Evolutionary conservation across 1,140 invertebrate genomes (phyloP).

Genomic region (Teleogryllus occipitalis): DNA sequence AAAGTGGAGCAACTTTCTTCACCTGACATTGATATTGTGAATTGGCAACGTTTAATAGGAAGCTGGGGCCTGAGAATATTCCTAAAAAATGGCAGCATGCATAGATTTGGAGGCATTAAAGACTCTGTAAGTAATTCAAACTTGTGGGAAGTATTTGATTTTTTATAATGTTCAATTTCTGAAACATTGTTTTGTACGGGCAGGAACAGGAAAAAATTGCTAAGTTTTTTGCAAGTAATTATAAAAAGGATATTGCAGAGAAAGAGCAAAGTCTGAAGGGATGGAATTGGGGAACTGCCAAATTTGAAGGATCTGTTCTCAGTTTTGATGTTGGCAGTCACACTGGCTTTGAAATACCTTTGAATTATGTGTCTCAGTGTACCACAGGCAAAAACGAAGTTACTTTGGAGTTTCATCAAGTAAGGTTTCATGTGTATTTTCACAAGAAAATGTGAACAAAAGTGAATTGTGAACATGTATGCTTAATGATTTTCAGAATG

Average conservation of each 20-base stretch:
- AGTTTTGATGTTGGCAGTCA: conserved; percentile 86
- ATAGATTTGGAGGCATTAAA: conserved; percentile 90
- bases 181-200: not conserved
- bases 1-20: conserved; percentile 86
- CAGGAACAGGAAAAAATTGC: conserved; percentile 74
- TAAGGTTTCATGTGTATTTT: conserved; percentile 30
- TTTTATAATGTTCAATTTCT: not conserved
- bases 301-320: conserved; percentile 85
- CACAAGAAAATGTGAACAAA: not conserved
- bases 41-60: conserved; percentile 87
- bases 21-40: conserved; percentile 80
- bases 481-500: conserved; percentile 57
- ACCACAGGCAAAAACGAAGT: conserved; percentile 98
- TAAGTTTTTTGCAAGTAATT: conserved; percentile 78
- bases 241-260: conserved; percentile 77
- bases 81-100: conserved; percentile 80
- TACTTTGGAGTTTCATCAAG: conserved; percentile 94
- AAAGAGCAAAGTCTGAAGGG: conserved; percentile 93
- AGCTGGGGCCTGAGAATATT: conserved; percentile 84
- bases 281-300: conserved; percentile 98
- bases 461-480: not conserved
- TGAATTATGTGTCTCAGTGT: conserved; percentile 93
- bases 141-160: not conserved
- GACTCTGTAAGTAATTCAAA: conserved; percentile 60
- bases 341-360: conserved; percentile 92